Evolutionary conservation across 2,113 vertebrate genomes (phyloP).

Genomic region (Antechinus flavipes): DNA sequence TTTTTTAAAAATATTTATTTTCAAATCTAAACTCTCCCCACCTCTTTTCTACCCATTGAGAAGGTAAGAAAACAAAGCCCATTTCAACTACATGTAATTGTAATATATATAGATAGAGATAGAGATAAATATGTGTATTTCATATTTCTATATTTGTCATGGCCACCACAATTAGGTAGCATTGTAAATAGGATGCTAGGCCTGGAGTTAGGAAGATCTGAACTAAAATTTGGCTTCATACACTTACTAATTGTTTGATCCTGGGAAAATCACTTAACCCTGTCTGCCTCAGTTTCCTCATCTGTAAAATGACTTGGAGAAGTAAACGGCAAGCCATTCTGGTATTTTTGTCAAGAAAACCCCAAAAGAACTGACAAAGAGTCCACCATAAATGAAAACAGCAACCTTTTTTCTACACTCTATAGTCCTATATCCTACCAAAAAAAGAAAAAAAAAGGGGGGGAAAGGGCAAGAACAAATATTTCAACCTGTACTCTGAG

Average conservation of each 20-base stretch:
- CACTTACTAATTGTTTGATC: neutral
- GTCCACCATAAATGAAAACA: neutral
- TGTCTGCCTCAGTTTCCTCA: neutral
- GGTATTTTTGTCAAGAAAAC: neutral
- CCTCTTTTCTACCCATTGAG: neutral
- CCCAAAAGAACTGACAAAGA: neutral
- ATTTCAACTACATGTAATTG: neutral
- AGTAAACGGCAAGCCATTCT: neutral
- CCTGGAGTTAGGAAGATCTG: neutral
- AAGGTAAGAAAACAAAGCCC: neutral
- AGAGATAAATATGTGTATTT: neutral
- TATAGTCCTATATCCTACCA: neutral
- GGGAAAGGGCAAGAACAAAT: neutral
- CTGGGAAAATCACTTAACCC: neutral
- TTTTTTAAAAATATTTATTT: neutral
- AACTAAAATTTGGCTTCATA: neutral
- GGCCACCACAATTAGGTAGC: neutral
- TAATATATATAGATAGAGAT: too few species aligned
- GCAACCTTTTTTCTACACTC: neutral
- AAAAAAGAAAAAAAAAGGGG: neutral
- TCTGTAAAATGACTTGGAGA: neutral
- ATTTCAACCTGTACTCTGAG: neutral
- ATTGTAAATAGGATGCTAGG: neutral
- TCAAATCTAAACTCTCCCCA: too few species aligned
- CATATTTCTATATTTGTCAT: neutral